Evolutionary conservation across 1,140 invertebrate genomes (phyloP), one percentile per base, ranked within the genome.

Genomic region (Thaumetopoea pityocampa): DNA sequence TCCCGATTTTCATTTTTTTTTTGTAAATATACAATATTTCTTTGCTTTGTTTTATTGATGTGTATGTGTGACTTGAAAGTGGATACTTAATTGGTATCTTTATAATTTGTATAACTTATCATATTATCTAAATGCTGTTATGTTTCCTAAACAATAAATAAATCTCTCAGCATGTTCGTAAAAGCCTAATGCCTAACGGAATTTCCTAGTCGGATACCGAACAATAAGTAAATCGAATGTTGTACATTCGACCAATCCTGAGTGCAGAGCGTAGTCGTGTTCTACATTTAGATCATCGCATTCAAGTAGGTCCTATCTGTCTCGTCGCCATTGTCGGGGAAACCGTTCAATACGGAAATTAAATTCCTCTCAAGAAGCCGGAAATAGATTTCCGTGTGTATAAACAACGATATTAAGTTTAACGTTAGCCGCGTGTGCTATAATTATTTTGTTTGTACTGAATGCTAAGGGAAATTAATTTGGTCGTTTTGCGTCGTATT

Each of bases 261-360:
- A 61, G 57, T 61, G 57, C 52, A 61, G 34, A 52, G 15, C 24
- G 46, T 43, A 45, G 57, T 61, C 49, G 35, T 55, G 57, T 50
- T 38, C 51, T 35, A 55, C 52, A 51, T 53, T 53, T 46, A 53
- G 43, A 53, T 35, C 33, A 11, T 40, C 40, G 20, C 17, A 20
- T 57, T 40, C 41, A 22, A 6, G 18, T n/a, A 5, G 5, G 14
- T 7, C 22, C 27, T 16, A 14, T 37, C 16, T 37, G 20, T 33
- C 40, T 27, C 14, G 14, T 34, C 8, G 22, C 36, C 37, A 30
- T 33, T 44, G 30, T 42, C 41, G 12, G n/a, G n/a, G n/a, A n/a
- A 29, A 48, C 24, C 17, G 17, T 24, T 40, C 18, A 26, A 49
- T 42, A 40, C 40, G 19, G 20, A 22, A 23, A 41, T 35, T 30